Base-by-base conservation (phyloP, 30 jellyfish, hydroid and myxozoan genomes). In the Nemopilema nomurai region DNA sequence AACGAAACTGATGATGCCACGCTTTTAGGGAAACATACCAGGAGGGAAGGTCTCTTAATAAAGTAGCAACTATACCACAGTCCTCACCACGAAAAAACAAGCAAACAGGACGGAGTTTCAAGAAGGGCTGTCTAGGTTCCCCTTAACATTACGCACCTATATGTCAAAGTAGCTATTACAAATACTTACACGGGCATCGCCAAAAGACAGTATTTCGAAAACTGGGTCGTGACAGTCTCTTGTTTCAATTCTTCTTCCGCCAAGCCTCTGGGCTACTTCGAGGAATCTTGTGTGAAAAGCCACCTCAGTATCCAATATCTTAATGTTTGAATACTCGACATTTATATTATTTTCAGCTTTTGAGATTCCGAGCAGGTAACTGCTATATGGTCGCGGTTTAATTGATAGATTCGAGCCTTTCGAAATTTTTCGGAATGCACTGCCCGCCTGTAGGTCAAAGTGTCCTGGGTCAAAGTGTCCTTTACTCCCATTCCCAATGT, bases 191-290 rank as follows among this genome's bases (percentile, higher is more conserved):
- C 51, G 23, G 28, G 53, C 69, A 50, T 84, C 93, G 25, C 87
- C 83, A 18, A 32, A 20, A 13, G 57, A 31, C 82, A 84, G 53
- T 1, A 64, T 41, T 26, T 69, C 25, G 25, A 86, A 86, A 9
- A 84, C 69, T 13, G 93, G 93, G 28, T 84, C 53, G 24, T 49
- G 81, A 49, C 87, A 63, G 0, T 74, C 77, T 49, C 93, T 64
- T 28, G 68, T 66, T 51, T 30, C 80, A 30, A 74, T 63, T 49
- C 70, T 73, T 7, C 87, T 30, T 4, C 67, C 76, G 26, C 87
- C 83, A 0, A 62, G 62, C 22, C 87, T 31, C 41, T 62, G 67
- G 16, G 93, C 87, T 9, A 74, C 72, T 41, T 84, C 93, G 22
- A 67, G 67, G 41, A 30, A 84, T 75, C 76, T 84, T 16, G 93